These are phyloP conservation scores for Tychaedon coryphoeus DNA, from an alignment of 2,113 vertebrate genomes.

Conservation along the genomic window DNA sequence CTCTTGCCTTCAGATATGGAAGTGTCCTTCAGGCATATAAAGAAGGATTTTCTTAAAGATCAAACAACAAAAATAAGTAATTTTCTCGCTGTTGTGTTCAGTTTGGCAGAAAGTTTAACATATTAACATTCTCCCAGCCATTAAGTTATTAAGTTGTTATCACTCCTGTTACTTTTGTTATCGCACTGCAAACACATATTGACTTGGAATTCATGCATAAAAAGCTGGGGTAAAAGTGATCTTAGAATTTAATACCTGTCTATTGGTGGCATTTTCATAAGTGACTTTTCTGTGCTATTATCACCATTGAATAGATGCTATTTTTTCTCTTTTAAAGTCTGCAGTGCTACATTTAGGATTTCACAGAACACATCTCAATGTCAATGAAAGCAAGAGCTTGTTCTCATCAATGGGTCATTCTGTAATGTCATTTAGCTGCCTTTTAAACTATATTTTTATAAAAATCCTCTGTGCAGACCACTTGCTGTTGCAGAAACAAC, in stretches of 20 bases:
- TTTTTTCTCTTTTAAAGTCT: not conserved
- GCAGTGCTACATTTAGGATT: not conserved
- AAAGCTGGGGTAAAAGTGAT: not conserved
- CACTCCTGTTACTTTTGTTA: not conserved
- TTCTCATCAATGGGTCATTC: conserved; percentile 6
- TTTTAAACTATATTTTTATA: not conserved
- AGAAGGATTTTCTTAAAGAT: not conserved
- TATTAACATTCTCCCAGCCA: not conserved
- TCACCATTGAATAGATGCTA: not conserved
- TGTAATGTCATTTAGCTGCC: not conserved
- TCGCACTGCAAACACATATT: not conserved
- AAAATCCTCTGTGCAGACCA: not conserved
- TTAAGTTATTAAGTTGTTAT: not conserved
- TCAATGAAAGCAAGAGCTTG: not conserved
- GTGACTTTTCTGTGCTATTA: not conserved
- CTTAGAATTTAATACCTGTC: not conserved
- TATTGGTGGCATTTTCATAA: not conserved
- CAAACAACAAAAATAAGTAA: not conserved
- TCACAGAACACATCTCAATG: not conserved
- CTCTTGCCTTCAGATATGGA: not conserved
- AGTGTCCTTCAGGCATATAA: not conserved
- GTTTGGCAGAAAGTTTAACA: not conserved
- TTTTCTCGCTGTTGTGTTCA: not conserved
- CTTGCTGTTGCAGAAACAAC: not conserved
- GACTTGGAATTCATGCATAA: not conserved